Evolutionary conservation across 2,113 vertebrate species (phyloP), one percentile per base, ranked within the genome.

Genomic region (Marmota flaviventris): DNA sequence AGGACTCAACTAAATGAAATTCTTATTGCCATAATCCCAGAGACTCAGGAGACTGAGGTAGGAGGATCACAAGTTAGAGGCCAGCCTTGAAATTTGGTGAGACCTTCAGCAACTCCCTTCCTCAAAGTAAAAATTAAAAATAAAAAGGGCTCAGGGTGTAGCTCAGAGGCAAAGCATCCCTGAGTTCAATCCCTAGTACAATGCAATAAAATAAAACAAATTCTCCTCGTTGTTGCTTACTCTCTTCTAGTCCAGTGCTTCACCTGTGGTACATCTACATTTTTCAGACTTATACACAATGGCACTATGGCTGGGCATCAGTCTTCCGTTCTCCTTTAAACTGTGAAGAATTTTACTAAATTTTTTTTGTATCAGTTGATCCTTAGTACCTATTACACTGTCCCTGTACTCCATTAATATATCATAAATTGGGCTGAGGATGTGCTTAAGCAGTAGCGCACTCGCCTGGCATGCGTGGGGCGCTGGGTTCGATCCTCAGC

Each of bases 271-370:
- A 77, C 4, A 27, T 72, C 34, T 39, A 5, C 14, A 8, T 53
- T 85, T 84, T 77, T 58, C 45, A 32, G 20, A 14, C 20, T 32
- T 87, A 14, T 45, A 39, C 42, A 37, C 17, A 32, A 0, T 78
- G 56, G 14, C 37, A 29, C 5, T 58, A 13, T 76, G 45, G 20
- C 75, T 25, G 16, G 65, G 9, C 45, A 67, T 39, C 61, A 17
- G 20, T 48, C 39, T 93, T 79, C 70, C 3, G 56, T 79, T 94
- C 37, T 94, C 17, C 18, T 90, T 70, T 69, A 72, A 81, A 96
- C 32, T 94, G 4, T 76, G 51, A 87, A 56, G 3, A 2, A 16
- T 39, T 91, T 69, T 4, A 85, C 91, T 69, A 84, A 67, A 42
- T 65, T 65, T 48, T 78, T 58, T 24, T 58, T 27, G 22, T 69